Percentiles rank a stretch among this genome's conserved stretches.
phyloP scores from a whole-genome alignment of 2,797 vertebrate genomes.

The Tauraco hartlaubi region DNA sequence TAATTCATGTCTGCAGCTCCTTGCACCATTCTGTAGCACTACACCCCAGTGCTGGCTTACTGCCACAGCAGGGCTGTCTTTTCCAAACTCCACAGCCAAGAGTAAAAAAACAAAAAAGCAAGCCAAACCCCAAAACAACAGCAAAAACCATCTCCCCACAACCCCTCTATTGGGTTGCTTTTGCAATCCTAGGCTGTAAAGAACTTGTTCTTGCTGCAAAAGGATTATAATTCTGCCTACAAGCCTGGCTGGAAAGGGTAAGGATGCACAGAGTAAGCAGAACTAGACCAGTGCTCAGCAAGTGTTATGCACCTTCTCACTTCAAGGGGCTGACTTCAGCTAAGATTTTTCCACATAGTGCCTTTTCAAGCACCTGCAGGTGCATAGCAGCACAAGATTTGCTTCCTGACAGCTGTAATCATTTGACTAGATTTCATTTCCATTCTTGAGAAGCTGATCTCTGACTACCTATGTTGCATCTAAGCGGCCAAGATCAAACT shows the following conservation, averaged over 20 bases:
- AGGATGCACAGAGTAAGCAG: not conserved
- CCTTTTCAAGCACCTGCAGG: constrained; percentile 1
- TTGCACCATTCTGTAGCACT: not conserved
- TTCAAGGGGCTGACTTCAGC: not conserved
- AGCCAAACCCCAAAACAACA: not conserved
- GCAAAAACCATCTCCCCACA: not conserved
- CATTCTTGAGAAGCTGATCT: not conserved
- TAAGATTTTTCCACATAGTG: not conserved
- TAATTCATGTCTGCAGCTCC: constrained; percentile 21
- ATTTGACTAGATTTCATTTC: not conserved
- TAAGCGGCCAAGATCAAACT: not conserved
- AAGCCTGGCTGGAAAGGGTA: not conserved
- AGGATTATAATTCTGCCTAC: not conserved
- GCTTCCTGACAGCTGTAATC: not conserved
- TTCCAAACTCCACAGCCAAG: not conserved
- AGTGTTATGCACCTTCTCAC: not conserved
- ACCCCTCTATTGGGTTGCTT: not conserved
- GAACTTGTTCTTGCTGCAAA: not conserved
- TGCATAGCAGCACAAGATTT: not conserved
- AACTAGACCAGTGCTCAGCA: not conserved
- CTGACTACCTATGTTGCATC: fast-evolving
- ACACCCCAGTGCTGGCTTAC: not conserved
- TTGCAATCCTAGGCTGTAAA: not conserved
- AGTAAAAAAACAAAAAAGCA: not conserved
- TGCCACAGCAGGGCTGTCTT: not conserved